Conservation (phyloP, 2,888 invertebrate genomes). For the Chrysolina haemoptera region DNA sequence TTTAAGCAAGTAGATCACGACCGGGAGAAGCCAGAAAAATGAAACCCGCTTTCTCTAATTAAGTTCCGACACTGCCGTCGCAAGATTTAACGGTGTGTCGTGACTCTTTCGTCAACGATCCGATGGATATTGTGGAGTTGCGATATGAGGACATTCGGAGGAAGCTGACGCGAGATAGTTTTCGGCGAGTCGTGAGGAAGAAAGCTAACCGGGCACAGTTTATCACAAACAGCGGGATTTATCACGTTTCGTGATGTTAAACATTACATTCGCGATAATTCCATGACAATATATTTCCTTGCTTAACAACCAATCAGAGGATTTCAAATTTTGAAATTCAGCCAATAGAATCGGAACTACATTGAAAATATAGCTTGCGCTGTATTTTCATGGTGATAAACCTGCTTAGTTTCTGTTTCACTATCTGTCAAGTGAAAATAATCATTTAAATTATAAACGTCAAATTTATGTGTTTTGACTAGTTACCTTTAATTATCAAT, state of each 20-base stretch:
- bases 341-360: no score
- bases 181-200: conserved; percentile 15
- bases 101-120: conserved; percentile 43
- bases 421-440: no score
- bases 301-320: no score
- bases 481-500: no score
- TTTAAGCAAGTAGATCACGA: conserved; percentile 25
- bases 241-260: background rate
- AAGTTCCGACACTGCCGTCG: conserved; percentile 35
- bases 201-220: conserved; percentile 11
- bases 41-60: conserved; percentile 46
- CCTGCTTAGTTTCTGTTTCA: no score
- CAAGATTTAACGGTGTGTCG: conserved; percentile 36
- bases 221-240: background rate
- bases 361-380: no score
- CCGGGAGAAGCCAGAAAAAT: conserved; percentile 22
- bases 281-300: no score
- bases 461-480: no score
- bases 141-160: background rate
- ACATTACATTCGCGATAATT: background rate
- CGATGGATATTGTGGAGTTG: conserved; percentile 26
- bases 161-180: conserved; percentile 3
- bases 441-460: no score
- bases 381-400: no score
- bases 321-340: no score